These are phyloP conservation scores for Pygocentrus nattereri DNA, from an alignment of 2,797 vertebrate species.

Conservation along the genomic window DNA sequence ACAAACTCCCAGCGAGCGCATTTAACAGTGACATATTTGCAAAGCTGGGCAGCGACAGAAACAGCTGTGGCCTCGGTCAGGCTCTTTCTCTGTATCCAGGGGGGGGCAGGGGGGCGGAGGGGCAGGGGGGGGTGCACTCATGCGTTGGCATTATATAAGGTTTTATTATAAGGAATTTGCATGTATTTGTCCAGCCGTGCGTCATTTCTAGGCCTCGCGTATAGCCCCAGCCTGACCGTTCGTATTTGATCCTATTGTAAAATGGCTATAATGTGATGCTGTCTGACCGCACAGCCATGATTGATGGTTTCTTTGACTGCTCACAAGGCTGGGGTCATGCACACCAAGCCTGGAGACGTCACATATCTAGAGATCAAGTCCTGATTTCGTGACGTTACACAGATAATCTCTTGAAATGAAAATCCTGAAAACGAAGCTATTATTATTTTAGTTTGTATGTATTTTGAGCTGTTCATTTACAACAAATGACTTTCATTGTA, in stretches of 20 bases:
- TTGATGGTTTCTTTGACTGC: background rate
- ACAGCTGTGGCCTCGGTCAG: slow-evolving; percentile 52
- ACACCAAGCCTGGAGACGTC: background rate
- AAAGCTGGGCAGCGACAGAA: slow-evolving; percentile 27
- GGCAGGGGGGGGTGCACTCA: slow-evolving; percentile 37
- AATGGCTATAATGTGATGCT: background rate
- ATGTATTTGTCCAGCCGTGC: slow-evolving; percentile 13
- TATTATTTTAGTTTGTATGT: no score
- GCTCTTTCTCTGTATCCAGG: slow-evolving; percentile 52
- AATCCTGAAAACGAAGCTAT: no score
- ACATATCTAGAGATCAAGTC: no score
- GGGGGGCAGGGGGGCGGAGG: slow-evolving; percentile 5
- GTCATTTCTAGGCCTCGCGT: background rate
- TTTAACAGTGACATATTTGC: slow-evolving; percentile 27
- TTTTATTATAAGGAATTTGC: slow-evolving; percentile 17
- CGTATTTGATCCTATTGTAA: background rate
- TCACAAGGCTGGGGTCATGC: background rate
- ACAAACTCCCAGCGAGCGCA: slow-evolving; percentile 37
- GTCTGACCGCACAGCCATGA: slow-evolving; percentile 14
- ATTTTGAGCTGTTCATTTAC: no score
- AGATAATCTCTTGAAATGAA: no score
- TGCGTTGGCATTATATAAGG: slow-evolving; percentile 36
- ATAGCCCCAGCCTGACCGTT: background rate
- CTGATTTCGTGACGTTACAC: no score
- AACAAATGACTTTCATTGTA: no score